These are phyloP conservation scores for Etia nguti DNA, from an alignment of 2,113 vertebrate genomes.

Conservation along the genomic window DNA sequence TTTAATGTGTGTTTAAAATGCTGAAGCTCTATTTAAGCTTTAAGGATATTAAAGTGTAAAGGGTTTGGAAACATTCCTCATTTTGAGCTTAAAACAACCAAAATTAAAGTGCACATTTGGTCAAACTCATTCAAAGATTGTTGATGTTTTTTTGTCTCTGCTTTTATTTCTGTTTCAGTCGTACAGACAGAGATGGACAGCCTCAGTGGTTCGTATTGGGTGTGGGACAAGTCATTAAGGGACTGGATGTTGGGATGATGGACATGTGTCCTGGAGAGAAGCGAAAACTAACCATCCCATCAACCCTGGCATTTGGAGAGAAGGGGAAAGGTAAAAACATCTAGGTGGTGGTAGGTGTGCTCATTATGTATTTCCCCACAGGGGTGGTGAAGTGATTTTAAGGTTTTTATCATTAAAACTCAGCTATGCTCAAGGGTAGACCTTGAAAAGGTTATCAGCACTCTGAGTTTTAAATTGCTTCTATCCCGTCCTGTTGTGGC, in stretches of 20 bases:
- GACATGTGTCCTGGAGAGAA: constrained; percentile 95
- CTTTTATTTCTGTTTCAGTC: constrained; percentile 67
- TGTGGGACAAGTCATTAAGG: constrained; percentile 93
- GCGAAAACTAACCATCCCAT: constrained; percentile 86
- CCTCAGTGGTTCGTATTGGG: constrained; percentile 96
- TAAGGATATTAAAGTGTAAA: not conserved
- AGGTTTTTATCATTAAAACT: not conserved
- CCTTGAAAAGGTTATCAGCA: not conserved
- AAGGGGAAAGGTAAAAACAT: constrained; percentile 76
- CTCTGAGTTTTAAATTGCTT: not conserved
- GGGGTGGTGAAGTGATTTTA: not conserved
- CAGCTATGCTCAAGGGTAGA: not conserved
- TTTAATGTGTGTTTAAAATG: not conserved
- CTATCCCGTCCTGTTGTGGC: not conserved
- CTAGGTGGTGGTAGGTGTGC: not conserved
- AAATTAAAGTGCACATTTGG: not conserved
- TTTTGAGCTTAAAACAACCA: not conserved
- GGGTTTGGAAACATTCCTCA: not conserved
- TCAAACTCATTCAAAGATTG: not conserved
- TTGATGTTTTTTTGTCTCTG: not conserved
- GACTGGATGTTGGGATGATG: constrained; percentile 87
- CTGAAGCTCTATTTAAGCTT: not conserved
- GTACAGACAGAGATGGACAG: constrained; percentile 84
- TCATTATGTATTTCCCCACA: not conserved
- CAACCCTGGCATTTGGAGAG: constrained; percentile 84